A percentile compares a stretch with the other conserved stretches of the same genome.
Evolutionary conservation across 2,888 invertebrate species (phyloP).

Genomic region (Coenonympha arcania): DNA sequence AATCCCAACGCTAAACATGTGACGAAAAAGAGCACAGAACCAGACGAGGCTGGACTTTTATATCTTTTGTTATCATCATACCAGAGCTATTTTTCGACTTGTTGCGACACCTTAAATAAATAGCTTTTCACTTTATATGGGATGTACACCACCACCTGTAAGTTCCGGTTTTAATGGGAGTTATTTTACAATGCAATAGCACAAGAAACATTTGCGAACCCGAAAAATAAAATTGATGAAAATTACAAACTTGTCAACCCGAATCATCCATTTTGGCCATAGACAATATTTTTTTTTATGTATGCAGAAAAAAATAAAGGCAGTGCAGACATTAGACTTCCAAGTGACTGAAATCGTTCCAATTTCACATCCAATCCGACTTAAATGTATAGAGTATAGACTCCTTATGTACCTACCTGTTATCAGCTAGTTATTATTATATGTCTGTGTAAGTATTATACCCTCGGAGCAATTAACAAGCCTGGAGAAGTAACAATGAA

Average conservation of each 20-base stretch:
- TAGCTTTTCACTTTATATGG: slow-evolving; percentile 27
- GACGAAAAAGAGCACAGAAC: slow-evolving; percentile 55
- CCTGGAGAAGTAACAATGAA: too few relatives aligned
- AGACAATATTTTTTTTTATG: slow-evolving; percentile 33
- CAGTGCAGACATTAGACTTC: background rate
- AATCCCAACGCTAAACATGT: slow-evolving; percentile 51
- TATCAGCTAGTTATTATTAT: too few relatives aligned
- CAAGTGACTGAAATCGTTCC: background rate
- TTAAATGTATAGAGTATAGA: too few relatives aligned
- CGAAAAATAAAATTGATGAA: slow-evolving; percentile 65
- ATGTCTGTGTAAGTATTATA: too few relatives aligned
- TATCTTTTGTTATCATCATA: slow-evolving; percentile 72
- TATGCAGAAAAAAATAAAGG: background rate
- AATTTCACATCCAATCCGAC: too few relatives aligned
- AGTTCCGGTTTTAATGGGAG: slow-evolving; percentile 34
- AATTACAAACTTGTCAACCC: slow-evolving; percentile 67
- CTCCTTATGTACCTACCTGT: too few relatives aligned
- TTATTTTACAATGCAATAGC: slow-evolving; percentile 43
- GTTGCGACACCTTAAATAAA: slow-evolving; percentile 46
- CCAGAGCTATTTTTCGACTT: slow-evolving; percentile 58
- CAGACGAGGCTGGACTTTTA: slow-evolving; percentile 62
- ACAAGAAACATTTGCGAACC: slow-evolving; percentile 48
- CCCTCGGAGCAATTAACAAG: too few relatives aligned
- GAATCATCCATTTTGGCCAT: slow-evolving; percentile 68
- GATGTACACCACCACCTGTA: slow-evolving; percentile 26